Evolutionary conservation across 2,113 vertebrate genomes (phyloP), one percentile per base, ranked within the genome.

Genomic region (Orcinus orca): DNA sequence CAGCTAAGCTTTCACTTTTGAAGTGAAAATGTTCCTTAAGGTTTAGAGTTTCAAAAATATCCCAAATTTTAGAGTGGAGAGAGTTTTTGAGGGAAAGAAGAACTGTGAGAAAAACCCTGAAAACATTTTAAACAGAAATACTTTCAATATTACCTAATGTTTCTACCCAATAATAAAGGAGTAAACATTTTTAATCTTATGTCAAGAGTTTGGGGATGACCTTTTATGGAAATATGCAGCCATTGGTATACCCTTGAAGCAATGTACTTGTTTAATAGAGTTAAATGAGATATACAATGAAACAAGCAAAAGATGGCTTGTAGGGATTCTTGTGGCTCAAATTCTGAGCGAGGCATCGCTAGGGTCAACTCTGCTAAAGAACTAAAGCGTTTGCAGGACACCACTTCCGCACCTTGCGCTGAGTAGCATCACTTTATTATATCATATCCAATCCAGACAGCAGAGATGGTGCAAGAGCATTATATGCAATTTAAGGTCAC

Each of bases 401-500:
- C 23, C 4, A 18, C 25, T 7, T 71, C 29, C 47, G 8, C 15
- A 17, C 4, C 2, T 36, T 11, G 0, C 1, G 18, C 25, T 41
- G 13, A 7, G 18, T 4, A 12, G 2, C 12, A 8, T 5, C 26
- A 50, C 26, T 23, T 92, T 62, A 36, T 47, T 60, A 6, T 29
- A 4, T 20, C 20, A 20, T 9, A 71, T 23, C 23, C 29, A 23
- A 21, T 8, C 10, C 38, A 31, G 26, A 12, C 0, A 33, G 33
- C 20, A 20, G 29, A 12, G 2, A 14, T 0, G 55, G 7, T 15
- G 14, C 21, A 1, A 31, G 2, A 29, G 26, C 7, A 10, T 47
- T 3, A 13, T 3, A 47, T 1, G 5, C 12, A 18, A 2, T 6
- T 2, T 12, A 33, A 86, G 41, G 41, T 47, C 41, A 14, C 3